phyloP scores from a whole-genome alignment of 2,888 invertebrate genomes.

The Seira ritae region DNA sequence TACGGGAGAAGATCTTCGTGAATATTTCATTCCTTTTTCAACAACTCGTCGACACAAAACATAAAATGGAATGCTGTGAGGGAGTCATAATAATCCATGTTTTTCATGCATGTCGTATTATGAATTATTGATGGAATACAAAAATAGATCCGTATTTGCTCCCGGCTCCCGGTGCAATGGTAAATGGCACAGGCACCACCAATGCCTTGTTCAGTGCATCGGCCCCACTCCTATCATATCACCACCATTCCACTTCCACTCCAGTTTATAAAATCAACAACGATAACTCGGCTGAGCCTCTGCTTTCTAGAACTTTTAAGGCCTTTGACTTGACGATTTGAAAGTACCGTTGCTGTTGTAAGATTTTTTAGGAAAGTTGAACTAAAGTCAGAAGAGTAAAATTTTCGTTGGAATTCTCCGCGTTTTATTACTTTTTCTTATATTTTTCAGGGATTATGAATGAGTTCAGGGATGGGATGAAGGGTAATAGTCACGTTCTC shows the following conservation, averaged over 20 bases:
- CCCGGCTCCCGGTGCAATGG: background rate
- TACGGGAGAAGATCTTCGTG: too few species aligned
- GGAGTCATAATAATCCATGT: slow-evolving; percentile 29
- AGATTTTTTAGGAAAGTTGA: too few species aligned
- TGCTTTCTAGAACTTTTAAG: background rate
- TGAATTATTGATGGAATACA: slow-evolving; percentile 61
- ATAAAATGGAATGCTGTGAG: too few species aligned
- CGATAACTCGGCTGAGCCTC: background rate
- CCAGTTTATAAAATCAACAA: background rate
- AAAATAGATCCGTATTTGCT: slow-evolving; percentile 28
- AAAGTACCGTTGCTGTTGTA: too few species aligned
- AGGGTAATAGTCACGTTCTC: slow-evolving; percentile 3
- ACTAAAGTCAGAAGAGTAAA: background rate
- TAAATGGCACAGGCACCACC: background rate
- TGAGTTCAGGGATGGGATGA: background rate
- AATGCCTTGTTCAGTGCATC: too few species aligned
- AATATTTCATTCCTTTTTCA: too few species aligned
- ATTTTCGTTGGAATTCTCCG: background rate
- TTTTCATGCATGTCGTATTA: slow-evolving; percentile 49
- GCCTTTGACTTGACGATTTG: slow-evolving; percentile 11
- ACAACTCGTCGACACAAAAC: too few species aligned
- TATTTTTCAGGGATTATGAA: background rate
- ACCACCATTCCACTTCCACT: too few species aligned
- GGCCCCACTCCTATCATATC: too few species aligned
- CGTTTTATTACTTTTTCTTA: slow-evolving; percentile 5